These are phyloP conservation scores for Ptyas mucosa DNA, from an alignment of 2,113 vertebrate species.

Conservation along the genomic window DNA sequence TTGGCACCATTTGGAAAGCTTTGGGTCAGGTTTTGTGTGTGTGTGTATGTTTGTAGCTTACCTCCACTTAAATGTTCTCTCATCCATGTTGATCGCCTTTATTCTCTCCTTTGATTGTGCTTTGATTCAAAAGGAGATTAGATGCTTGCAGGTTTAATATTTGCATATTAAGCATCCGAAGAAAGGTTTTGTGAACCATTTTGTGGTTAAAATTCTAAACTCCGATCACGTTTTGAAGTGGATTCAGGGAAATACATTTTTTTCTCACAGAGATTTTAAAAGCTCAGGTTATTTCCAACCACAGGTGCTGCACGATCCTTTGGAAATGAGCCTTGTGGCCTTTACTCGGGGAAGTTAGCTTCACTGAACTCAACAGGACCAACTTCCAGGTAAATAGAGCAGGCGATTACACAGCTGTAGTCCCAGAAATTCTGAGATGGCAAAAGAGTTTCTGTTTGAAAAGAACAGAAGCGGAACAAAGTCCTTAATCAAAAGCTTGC, in stretches of 20 bases:
- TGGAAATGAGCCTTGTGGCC: not conserved
- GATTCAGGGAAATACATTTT: conserved; percentile 21
- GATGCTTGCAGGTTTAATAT: conserved; percentile 34
- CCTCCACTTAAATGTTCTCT: conserved; percentile 33
- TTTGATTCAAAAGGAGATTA: conserved; percentile 41
- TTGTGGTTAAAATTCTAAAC: conserved; percentile 28
- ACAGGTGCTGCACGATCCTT: not conserved
- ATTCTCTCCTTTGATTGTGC: conserved; percentile 22
- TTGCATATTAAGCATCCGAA: conserved; percentile 24
- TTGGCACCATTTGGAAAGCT: conserved; percentile 53
- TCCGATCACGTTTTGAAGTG: not conserved
- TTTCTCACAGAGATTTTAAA: not conserved
- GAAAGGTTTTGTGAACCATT: conserved; percentile 29
- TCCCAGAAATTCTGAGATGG: not conserved
- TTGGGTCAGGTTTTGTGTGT: conserved; percentile 35
- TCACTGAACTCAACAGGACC: not conserved
- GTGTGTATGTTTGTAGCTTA: not conserved
- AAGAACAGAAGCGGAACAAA: not conserved
- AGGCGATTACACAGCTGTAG: not conserved
- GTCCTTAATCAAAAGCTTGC: not conserved
- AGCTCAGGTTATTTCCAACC: not conserved
- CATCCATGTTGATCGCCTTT: conserved; percentile 5
- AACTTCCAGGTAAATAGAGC: not conserved
- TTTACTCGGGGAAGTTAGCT: not conserved
- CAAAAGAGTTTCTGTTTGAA: not conserved